Conservation (phyloP, 2,888 invertebrate species). For the Seira ritae region DNA sequence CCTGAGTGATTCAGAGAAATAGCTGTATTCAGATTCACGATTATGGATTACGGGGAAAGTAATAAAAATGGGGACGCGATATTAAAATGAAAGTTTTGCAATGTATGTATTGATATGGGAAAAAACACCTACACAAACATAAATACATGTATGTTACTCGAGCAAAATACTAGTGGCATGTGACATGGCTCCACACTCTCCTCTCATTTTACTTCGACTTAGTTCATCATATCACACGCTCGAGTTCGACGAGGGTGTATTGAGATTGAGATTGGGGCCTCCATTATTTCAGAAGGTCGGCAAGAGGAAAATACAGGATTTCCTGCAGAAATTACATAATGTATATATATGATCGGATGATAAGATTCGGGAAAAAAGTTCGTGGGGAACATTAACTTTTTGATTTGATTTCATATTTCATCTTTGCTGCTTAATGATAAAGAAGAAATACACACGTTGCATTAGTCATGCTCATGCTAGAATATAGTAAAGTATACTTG, state of each 20-base stretch:
- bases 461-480: too few species aligned
- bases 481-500: too few species aligned
- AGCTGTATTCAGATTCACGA: constrained; percentile 17
- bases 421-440: constrained; percentile 9
- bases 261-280: too few species aligned
- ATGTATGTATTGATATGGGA: not conserved
- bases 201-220: too few species aligned
- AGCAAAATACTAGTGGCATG: too few species aligned
- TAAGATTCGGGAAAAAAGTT: not conserved
- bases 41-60: constrained; percentile 3
- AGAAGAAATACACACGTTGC: not conserved
- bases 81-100: constrained; percentile 13
- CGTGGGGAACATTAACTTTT: constrained; percentile 1
- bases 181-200: too few species aligned
- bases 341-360: constrained; percentile 2
- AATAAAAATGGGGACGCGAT: constrained; percentile 12
- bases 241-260: too few species aligned
- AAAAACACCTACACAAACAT: constrained; percentile 2
- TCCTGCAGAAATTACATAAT: constrained; percentile 16
- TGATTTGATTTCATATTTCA: constrained; percentile 10
- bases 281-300: not conserved
- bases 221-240: too few species aligned
- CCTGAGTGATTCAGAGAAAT: constrained; percentile 21
- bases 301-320: constrained; percentile 16
- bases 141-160: too few species aligned